Percentiles rank a stretch among this genome's conserved stretches.
Conservation (phyloP, 2,888 invertebrate species). For the Sarcophaga variegata region DNA sequence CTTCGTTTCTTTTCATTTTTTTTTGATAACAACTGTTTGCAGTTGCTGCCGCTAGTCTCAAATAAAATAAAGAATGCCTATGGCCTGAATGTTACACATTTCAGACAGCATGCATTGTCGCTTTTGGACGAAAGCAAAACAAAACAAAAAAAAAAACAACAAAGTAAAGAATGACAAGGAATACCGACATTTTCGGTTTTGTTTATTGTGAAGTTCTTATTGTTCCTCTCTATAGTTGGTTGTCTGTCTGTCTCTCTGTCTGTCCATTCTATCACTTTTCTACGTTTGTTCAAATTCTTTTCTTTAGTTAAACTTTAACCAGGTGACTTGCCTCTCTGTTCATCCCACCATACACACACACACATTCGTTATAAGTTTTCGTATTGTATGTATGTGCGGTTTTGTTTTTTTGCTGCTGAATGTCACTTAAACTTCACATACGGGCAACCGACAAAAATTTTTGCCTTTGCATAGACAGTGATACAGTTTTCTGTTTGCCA, state of each 20-base stretch:
- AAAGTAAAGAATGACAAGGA: conserved; percentile 32
- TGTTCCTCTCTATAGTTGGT: conserved; percentile 55
- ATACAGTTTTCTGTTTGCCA: conserved; percentile 47
- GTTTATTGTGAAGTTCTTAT: conserved; percentile 38
- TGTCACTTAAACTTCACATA: conserved; percentile 51
- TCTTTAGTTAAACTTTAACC: conserved; percentile 42
- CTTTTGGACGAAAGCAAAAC: not conserved
- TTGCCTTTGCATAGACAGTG: conserved; percentile 26
- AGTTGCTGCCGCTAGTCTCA: conserved; percentile 28
- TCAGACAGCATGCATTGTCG: conserved; percentile 42
- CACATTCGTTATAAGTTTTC: conserved; percentile 6
- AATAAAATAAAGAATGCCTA: conserved; percentile 20
- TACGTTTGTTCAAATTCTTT: conserved; percentile 36
- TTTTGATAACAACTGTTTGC: conserved; percentile 16
- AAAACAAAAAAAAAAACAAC: conserved; percentile 15
- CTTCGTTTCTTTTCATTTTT: conserved; percentile 12
- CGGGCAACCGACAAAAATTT: not conserved
- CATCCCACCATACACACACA: not conserved
- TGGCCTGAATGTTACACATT: conserved; percentile 51
- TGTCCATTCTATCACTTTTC: conserved; percentile 51
- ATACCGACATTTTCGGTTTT: conserved; percentile 55
- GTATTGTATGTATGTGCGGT: conserved; percentile 46
- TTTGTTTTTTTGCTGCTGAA: not conserved
- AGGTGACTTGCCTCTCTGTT: not conserved
- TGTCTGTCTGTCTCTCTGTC: not conserved